phyloP scores from a whole-genome alignment of 2,113 vertebrate genomes.

The Lampris incognitus region DNA sequence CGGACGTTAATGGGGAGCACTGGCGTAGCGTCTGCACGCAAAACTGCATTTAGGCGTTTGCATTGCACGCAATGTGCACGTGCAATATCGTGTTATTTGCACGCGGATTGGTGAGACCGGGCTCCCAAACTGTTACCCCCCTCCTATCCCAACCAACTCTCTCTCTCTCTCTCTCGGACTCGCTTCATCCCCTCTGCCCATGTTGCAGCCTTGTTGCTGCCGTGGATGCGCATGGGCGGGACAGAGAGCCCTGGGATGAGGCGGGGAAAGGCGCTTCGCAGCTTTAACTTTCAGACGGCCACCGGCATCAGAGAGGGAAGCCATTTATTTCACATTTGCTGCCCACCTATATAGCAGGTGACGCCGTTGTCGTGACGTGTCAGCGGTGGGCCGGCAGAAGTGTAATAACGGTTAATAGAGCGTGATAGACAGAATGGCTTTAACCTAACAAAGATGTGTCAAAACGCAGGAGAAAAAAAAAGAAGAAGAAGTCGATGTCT shows the following conservation, averaged over 20 bases:
- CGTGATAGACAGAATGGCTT: constrained; percentile 91
- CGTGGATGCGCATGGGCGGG: constrained; percentile 15
- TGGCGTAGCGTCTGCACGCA: constrained; percentile 19
- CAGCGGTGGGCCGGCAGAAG: constrained; percentile 88
- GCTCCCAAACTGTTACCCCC: background rate
- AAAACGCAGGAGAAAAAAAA: constrained; percentile 57
- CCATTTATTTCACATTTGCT: constrained; percentile 74
- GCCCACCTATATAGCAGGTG: constrained; percentile 94
- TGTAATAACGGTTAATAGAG: constrained; percentile 98
- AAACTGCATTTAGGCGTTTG: constrained; percentile 26
- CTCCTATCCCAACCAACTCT: constrained; percentile 20
- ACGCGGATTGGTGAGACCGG: too few species aligned
- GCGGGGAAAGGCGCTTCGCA: constrained; percentile 7
- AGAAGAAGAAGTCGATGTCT: constrained; percentile 90
- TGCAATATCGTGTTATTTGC: too few species aligned
- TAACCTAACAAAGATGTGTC: constrained; percentile 92
- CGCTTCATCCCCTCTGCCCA: constrained; percentile 49
- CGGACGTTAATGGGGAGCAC: too few species aligned
- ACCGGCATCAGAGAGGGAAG: constrained; percentile 70
- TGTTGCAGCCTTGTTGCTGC: constrained; percentile 62
- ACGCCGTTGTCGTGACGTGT: constrained; percentile 90
- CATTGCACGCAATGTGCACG: too few species aligned
- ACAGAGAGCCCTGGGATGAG: too few species aligned
- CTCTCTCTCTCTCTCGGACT: constrained; percentile 30
- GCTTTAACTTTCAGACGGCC: constrained; percentile 44